Percentiles rank a stretch among this genome's conserved stretches.
Conservation (phyloP, 2,888 invertebrate genomes). For the Sinhomidia bicolor region DNA sequence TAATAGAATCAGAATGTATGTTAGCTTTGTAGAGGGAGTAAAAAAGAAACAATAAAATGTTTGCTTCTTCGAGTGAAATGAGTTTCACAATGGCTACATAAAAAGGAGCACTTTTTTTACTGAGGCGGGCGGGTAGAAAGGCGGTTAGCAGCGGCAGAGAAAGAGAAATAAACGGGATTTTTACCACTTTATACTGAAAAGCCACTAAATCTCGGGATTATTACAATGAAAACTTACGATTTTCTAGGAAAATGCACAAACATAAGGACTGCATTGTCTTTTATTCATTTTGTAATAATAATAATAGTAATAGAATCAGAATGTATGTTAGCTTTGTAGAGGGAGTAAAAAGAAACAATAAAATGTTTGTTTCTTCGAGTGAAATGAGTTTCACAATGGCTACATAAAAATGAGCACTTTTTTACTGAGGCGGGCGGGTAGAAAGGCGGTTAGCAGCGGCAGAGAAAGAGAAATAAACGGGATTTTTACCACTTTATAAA, state of each 20-base stretch:
- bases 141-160: constrained; percentile 9
- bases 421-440: neutral
- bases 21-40: too few relatives aligned
- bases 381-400: neutral
- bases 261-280: neutral
- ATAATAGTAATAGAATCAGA: too few relatives aligned
- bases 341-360: constrained; percentile 24
- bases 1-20: too few relatives aligned
- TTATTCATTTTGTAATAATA: too few relatives aligned
- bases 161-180: neutral
- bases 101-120: neutral
- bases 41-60: constrained; percentile 10
- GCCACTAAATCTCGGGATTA: constrained; percentile 47
- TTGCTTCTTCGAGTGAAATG: neutral
- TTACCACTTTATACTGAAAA: neutral
- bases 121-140: neutral
- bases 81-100: neutral
- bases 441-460: constrained; percentile 11
- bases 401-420: neutral
- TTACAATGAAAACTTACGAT: constrained; percentile 34
- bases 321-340: too few relatives aligned
- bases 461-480: constrained; percentile 17
- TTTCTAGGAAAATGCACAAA: constrained; percentile 37
- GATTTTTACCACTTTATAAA: constrained; percentile 25
- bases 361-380: neutral